A percentile compares a stretch with the other conserved stretches of the same genome.
Conservation (phyloP, 2,888 invertebrate species). For the Nymphalis polychloros region DNA sequence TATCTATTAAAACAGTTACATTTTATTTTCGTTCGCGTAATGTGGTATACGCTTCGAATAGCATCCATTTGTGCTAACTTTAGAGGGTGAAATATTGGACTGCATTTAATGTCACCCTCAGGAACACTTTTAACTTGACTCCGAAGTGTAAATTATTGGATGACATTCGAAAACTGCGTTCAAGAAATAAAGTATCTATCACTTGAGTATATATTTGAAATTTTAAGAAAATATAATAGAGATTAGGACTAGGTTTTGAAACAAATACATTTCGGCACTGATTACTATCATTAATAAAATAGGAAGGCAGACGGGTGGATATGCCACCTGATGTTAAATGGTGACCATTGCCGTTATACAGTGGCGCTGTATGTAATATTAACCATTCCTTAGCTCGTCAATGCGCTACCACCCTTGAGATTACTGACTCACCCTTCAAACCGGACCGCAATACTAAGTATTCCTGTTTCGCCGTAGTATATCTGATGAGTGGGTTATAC, state of each 20-base stretch:
- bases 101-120: constrained; percentile 23
- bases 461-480: too few species aligned
- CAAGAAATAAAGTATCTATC: background rate
- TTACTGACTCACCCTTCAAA: too few species aligned
- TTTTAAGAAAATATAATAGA: background rate
- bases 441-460: too few species aligned
- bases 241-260: too few species aligned
- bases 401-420: too few species aligned
- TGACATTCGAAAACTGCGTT: background rate
- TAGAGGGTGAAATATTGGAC: constrained; percentile 24
- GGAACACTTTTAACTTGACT: constrained; percentile 23
- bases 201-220: background rate
- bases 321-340: too few species aligned
- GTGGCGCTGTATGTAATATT: too few species aligned
- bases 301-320: too few species aligned
- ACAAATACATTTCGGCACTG: background rate
- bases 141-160: constrained; percentile 15
- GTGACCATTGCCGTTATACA: too few species aligned
- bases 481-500: too few species aligned
- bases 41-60: constrained; percentile 12
- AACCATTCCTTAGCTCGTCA: too few species aligned
- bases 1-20: constrained; percentile 3
- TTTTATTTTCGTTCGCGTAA: constrained; percentile 6
- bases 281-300: too few species aligned
- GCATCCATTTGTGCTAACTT: constrained; percentile 18